phyloP scores from a whole-genome alignment of 2,888 invertebrate species.

The Cartodere bifasciata region DNA sequence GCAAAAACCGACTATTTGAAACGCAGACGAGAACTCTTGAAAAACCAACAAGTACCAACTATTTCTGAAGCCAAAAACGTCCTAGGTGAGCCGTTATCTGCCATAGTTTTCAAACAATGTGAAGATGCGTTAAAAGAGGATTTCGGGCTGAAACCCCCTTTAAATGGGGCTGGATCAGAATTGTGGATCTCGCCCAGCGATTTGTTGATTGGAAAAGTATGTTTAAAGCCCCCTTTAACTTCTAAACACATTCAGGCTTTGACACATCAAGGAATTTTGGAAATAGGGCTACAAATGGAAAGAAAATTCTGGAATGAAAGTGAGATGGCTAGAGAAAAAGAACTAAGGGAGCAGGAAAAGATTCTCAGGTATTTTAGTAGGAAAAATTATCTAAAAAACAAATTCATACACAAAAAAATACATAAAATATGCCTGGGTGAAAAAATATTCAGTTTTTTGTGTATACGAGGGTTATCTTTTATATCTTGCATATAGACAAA shows the following conservation, averaged over 20 bases:
- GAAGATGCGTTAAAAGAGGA: constrained; percentile 24
- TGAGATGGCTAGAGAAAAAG: constrained; percentile 24
- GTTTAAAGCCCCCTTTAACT: constrained; percentile 32
- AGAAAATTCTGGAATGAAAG: constrained; percentile 25
- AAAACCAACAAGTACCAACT: constrained; percentile 25
- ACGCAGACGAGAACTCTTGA: constrained; percentile 18
- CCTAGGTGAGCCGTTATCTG: constrained; percentile 28
- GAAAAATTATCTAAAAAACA: no score
- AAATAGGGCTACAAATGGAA: constrained; percentile 28
- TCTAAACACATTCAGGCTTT: constrained; percentile 31
- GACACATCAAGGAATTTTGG: constrained; percentile 33
- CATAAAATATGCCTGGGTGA: no score
- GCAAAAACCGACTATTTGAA: constrained; percentile 23
- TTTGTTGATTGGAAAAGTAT: constrained; percentile 31
- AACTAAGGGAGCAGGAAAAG: constrained; percentile 24
- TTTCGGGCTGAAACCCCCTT: constrained; percentile 26
- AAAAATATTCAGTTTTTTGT: no score
- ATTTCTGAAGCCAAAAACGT: constrained; percentile 27
- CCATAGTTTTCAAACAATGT: constrained; percentile 27
- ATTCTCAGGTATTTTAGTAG: constrained; percentile 13
- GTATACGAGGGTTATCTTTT: no score
- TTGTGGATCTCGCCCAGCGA: constrained; percentile 37
- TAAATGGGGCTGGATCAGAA: constrained; percentile 29
- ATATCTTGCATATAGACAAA: no score
- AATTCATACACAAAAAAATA: no score